Percentiles rank a stretch among this genome's conserved stretches.
Conservation (phyloP, 2,113 vertebrate genomes). For the Ictalurus punctatus region DNA sequence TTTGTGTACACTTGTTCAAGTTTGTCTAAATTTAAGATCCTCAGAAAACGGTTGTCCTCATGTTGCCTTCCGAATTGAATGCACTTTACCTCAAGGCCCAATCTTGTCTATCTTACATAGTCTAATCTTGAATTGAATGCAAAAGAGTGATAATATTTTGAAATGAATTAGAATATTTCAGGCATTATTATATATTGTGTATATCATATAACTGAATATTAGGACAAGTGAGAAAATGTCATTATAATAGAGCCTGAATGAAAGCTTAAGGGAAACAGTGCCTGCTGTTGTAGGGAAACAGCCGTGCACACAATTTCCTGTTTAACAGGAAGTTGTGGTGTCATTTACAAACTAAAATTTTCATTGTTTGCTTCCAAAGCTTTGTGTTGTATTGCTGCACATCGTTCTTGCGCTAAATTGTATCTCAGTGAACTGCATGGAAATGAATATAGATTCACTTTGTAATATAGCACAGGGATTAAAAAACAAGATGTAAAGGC, state of each 20-base stretch:
- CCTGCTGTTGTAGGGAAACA: background rate
- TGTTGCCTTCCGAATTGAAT: background rate
- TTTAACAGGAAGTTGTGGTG: constrained; percentile 1
- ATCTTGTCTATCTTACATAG: background rate
- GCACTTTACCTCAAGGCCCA: background rate
- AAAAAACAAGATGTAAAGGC: background rate
- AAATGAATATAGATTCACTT: background rate
- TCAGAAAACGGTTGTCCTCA: background rate
- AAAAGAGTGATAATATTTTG: background rate
- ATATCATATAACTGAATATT: background rate
- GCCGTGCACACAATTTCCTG: background rate
- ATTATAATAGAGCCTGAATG: background rate
- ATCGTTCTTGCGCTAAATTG: background rate
- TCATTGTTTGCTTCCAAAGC: background rate
- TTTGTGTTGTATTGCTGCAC: background rate
- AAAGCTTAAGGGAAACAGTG: background rate
- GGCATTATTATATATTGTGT: background rate
- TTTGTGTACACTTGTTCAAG: background rate
- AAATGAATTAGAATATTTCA: background rate
- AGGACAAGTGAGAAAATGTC: background rate
- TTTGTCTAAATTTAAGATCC: background rate
- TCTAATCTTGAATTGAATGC: background rate
- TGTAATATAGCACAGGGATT: background rate
- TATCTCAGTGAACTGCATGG: background rate
- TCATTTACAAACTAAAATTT: background rate